A percentile compares a stretch with the other conserved stretches of the same genome.
Conservation (phyloP, 2,888 invertebrate genomes). For the Tachina grossa region DNA sequence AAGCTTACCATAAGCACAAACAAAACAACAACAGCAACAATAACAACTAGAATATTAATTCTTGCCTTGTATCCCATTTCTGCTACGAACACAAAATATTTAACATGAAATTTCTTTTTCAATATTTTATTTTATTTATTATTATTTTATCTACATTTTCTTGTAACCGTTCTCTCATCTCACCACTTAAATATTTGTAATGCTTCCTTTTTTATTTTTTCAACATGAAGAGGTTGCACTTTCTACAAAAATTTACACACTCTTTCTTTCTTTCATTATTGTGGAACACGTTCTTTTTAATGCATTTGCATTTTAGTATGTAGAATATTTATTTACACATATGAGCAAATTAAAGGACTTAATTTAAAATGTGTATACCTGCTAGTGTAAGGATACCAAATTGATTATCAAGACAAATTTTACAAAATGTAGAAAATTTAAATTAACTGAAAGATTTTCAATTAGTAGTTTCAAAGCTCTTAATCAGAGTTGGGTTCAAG, state of each 20-base stretch:
- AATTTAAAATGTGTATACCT: conserved; percentile 37
- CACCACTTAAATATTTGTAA: conserved; percentile 33
- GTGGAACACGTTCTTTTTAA: conserved; percentile 14
- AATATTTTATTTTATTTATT: conserved; percentile 50
- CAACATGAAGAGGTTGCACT: conserved; percentile 34
- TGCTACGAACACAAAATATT: conserved; percentile 2
- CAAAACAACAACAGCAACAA: conserved; percentile 16
- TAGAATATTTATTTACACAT: conserved; percentile 32
- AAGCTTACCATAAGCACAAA: conserved; percentile 58
- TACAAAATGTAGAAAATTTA: conserved; percentile 8
- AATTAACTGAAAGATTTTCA: background rate
- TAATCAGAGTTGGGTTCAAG: background rate
- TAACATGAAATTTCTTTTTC: conserved; percentile 36
- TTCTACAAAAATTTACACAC: conserved; percentile 14
- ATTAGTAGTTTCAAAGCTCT: background rate
- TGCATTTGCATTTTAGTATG: conserved; percentile 38
- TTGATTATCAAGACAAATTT: conserved; percentile 18
- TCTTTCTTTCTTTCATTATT: background rate
- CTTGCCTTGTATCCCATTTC: conserved; percentile 32
- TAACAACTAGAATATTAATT: conserved; percentile 33
- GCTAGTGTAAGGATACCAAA: background rate
- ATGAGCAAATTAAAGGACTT: conserved; percentile 7
- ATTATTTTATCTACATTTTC: conserved; percentile 29
- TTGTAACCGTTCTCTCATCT: conserved; percentile 19
- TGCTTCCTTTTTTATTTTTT: background rate